A percentile compares a stretch with the other conserved stretches of the same genome.
phyloP scores from a whole-genome alignment of 2,113 vertebrate genomes.

The Oncorhynchus gorbuscha region DNA sequence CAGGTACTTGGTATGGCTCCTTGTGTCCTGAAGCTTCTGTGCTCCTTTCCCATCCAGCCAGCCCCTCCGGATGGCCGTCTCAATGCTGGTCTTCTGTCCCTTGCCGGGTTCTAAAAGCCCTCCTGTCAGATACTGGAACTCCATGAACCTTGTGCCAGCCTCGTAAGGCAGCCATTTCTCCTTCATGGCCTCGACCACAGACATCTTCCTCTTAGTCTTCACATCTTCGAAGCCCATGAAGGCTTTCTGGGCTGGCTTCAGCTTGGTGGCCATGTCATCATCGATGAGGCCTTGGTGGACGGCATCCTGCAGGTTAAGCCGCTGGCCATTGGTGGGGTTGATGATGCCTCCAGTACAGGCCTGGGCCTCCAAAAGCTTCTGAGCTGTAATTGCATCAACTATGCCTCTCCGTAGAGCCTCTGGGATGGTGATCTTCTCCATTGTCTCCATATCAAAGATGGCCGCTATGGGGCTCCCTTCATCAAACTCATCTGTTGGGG shows the following conservation, averaged over 20 bases:
- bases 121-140: conserved; percentile 94
- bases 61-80: conserved; percentile 88
- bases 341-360: conserved; percentile 93
- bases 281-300: conserved; percentile 84
- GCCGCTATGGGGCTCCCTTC: conserved; percentile 90
- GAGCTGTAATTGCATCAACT: conserved; percentile 90
- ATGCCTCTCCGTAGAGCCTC: conserved; percentile 89
- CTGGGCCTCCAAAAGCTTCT: conserved; percentile 93
- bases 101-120: conserved; percentile 87
- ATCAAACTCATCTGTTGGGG: conserved; percentile 85
- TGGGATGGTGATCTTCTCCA: conserved; percentile 92
- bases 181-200: conserved; percentile 92
- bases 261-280: conserved; percentile 85
- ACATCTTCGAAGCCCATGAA: conserved; percentile 91
- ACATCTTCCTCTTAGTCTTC: conserved; percentile 90
- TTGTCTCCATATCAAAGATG: conserved; percentile 94
- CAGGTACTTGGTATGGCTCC: conserved; percentile 85
- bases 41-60: conserved; percentile 86
- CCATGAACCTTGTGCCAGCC: conserved; percentile 93
- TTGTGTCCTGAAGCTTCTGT: conserved; percentile 88
- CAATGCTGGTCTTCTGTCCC: conserved; percentile 79
- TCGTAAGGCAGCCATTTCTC: conserved; percentile 96
- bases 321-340: conserved; percentile 85
- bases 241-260: conserved; percentile 94
- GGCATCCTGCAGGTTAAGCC: conserved; percentile 86